Conservation (phyloP, 1,140 invertebrate species). For the Cyclargus thomasi region DNA sequence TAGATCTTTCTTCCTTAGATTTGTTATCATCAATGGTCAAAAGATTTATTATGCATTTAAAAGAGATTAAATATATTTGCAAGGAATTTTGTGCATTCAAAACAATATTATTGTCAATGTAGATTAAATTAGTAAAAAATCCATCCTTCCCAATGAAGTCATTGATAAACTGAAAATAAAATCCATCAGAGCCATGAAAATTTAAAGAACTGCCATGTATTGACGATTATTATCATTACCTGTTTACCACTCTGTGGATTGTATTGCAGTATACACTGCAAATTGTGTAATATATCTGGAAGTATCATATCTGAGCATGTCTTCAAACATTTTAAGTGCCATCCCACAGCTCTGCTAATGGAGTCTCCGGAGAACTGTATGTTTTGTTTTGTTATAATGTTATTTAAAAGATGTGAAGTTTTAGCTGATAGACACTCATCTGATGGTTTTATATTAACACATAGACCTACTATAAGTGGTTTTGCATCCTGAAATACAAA, state of each 20-base stretch:
- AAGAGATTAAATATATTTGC: constrained; percentile 42
- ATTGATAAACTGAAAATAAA: constrained; percentile 47
- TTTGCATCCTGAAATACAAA: constrained; percentile 48
- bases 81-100: constrained; percentile 36
- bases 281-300: constrained; percentile 57
- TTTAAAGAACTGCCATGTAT: not conserved
- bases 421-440: constrained; percentile 58
- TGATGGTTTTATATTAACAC: constrained; percentile 48
- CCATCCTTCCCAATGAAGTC: constrained; percentile 51
- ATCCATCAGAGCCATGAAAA: not conserved
- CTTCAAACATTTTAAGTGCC: constrained; percentile 54
- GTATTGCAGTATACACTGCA: constrained; percentile 51
- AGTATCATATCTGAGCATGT: constrained; percentile 54
- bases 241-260: constrained; percentile 40
- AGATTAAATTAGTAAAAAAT: constrained; percentile 41
- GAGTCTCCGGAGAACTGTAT: constrained; percentile 43
- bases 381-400: constrained; percentile 51
- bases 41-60: constrained; percentile 50
- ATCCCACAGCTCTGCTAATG: constrained; percentile 41
- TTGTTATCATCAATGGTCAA: constrained; percentile 43
- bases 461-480: constrained; percentile 46
- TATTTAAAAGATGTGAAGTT: constrained; percentile 56
- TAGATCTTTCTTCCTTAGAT: constrained; percentile 24
- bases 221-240: constrained; percentile 30
- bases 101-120: constrained; percentile 30